Percentiles rank a stretch among this genome's conserved stretches.
Conservation (phyloP, 2,888 invertebrate species). For the Prosapia bicincta region DNA sequence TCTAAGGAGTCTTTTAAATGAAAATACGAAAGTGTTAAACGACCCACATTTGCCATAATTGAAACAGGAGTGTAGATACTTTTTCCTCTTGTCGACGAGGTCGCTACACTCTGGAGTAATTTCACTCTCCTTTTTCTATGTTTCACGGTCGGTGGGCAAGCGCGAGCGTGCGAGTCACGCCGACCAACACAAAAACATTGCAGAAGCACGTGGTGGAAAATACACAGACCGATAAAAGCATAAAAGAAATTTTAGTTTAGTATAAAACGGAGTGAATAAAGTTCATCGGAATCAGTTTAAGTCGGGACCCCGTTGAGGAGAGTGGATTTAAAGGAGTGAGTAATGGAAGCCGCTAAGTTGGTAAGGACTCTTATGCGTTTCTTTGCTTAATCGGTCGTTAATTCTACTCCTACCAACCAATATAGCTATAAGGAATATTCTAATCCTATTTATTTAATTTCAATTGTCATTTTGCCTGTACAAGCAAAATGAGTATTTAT, state of each 20-base stretch:
- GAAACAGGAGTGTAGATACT: neutral
- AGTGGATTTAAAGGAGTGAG: neutral
- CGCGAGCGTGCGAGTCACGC: neutral
- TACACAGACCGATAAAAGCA: conserved; percentile 14
- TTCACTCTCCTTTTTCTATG: neutral
- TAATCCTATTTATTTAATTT: too few species aligned
- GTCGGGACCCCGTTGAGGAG: neutral
- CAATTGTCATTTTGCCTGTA: too few species aligned
- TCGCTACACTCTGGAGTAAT: neutral
- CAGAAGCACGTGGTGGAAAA: neutral
- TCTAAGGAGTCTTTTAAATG: neutral
- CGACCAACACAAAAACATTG: neutral
- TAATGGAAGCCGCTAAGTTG: neutral
- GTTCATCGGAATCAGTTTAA: conserved; percentile 10
- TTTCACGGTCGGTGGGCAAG: neutral
- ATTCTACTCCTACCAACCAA: too few species aligned
- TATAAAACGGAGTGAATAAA: conserved; percentile 10
- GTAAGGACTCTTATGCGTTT: too few species aligned
- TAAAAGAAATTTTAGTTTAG: neutral
- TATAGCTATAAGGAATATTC: too few species aligned
- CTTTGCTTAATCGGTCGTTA: too few species aligned
- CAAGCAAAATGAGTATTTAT: too few species aligned
- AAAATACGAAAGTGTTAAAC: neutral
- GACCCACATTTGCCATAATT: neutral
- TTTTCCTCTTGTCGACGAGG: neutral